Evolutionary conservation across 1,140 invertebrate species (phyloP).

Genomic region (Sycophaga agraensis): DNA sequence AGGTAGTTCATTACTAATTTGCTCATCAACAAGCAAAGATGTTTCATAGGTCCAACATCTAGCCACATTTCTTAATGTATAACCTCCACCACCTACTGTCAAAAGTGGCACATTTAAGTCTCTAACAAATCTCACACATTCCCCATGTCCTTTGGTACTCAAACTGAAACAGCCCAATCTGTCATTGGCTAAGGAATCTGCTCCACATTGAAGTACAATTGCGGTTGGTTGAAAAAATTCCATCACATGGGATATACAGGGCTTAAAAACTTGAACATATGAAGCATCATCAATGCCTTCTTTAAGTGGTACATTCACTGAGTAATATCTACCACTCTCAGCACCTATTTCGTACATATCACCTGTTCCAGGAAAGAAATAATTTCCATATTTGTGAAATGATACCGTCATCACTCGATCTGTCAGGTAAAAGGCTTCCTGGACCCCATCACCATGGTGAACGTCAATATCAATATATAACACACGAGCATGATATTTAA

Average conservation of each 20-base stretch:
- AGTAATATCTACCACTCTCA: constrained; percentile 91
- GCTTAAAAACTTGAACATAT: constrained; percentile 92
- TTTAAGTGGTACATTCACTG: constrained; percentile 94
- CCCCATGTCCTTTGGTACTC: constrained; percentile 88
- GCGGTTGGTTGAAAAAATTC: constrained; percentile 96
- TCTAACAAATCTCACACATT: constrained; percentile 96
- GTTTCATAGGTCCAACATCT: constrained; percentile 99
- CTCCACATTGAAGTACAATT: constrained; percentile 97
- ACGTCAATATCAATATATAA: constrained; percentile 99
- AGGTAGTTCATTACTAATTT: constrained; percentile 89
- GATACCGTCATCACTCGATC: constrained; percentile 99
- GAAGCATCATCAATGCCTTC: constrained; percentile 96
- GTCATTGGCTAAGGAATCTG: constrained; percentile 95
- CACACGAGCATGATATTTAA: constrained; percentile 94
- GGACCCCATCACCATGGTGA: constrained; percentile 98
- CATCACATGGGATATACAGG: constrained; percentile 91
- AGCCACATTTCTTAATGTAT: constrained; percentile 96
- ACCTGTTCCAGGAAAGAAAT: constrained; percentile 97
- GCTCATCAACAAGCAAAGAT: constrained; percentile 86
- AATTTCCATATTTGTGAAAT: constrained; percentile 98
- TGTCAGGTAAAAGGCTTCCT: constrained; percentile 98
- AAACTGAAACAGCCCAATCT: constrained; percentile 87
- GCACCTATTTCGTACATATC: constrained; percentile 98
- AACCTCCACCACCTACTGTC: constrained; percentile 95
- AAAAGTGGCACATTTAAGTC: constrained; percentile 91